phyloP scores from a whole-genome alignment of 2,888 invertebrate genomes.

The Herminia tarsipennalis region DNA sequence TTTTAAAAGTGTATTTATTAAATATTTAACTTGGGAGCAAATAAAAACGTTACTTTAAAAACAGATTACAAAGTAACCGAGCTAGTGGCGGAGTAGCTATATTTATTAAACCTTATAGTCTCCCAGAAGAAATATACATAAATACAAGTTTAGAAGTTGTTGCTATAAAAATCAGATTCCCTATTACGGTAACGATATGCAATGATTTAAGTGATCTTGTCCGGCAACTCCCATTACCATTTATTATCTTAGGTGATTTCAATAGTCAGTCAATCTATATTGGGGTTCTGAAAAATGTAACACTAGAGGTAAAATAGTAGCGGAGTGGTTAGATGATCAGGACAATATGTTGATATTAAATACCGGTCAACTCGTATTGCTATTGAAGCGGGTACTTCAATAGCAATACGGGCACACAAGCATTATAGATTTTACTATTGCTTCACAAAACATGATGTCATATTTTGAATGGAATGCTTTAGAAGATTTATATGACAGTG shows the following conservation, averaged over 20 bases:
- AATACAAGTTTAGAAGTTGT: background rate
- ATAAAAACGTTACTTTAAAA: conserved; percentile 1
- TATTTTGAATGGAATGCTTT: conserved; percentile 34
- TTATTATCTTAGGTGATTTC: conserved; percentile 1
- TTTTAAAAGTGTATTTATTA: too few relatives aligned
- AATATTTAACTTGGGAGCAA: too few relatives aligned
- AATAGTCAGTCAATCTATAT: conserved; percentile 21
- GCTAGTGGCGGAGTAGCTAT: background rate
- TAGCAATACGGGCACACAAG: conserved; percentile 17
- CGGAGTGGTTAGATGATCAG: conserved; percentile 1
- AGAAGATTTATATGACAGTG: conserved; percentile 26
- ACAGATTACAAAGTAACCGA: background rate
- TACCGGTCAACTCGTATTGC: background rate
- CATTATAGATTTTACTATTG: conserved; percentile 8
- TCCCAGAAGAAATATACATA: background rate
- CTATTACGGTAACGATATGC: background rate
- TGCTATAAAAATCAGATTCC: background rate
- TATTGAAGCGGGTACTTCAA: conserved; percentile 7
- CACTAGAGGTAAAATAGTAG: conserved; percentile 10
- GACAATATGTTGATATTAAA: background rate
- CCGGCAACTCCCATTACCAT: background rate
- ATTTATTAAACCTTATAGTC: background rate
- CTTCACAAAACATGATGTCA: conserved; percentile 23
- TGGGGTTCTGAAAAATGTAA: conserved; percentile 25
- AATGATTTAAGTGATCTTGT: background rate